phyloP scores from a whole-genome alignment of 2,113 vertebrate species.

The Epinephelus lanceolatus region DNA sequence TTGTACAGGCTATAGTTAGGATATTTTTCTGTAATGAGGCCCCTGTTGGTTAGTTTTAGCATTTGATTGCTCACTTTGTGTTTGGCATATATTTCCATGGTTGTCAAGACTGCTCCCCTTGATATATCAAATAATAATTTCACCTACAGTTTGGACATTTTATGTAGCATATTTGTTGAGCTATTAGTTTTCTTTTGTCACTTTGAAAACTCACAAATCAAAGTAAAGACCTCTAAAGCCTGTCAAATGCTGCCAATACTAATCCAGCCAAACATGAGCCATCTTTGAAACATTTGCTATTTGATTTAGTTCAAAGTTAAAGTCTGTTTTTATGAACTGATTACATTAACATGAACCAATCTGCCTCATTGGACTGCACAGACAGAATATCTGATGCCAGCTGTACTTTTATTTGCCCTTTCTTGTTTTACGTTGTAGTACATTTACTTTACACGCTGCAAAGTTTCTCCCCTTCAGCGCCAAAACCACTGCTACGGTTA shows the following conservation, averaged over 20 bases:
- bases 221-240: neutral
- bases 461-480: neutral
- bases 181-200: accelerated
- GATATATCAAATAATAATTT: neutral
- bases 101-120: neutral
- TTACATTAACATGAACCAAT: neutral
- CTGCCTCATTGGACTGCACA: neutral
- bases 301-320: neutral
- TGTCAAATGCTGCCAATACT: neutral
- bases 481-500: slow-evolving; percentile 13
- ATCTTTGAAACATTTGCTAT: neutral
- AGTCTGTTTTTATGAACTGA: neutral
- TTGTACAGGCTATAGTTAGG: too few species aligned
- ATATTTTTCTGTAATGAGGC: too few species aligned
- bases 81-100: neutral
- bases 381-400: neutral
- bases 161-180: neutral
- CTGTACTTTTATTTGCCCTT: neutral
- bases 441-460: neutral
- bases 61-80: slow-evolving; percentile 1
- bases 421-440: neutral
- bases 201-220: slow-evolving; percentile 8
- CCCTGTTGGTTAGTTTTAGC: neutral
- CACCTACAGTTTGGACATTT: neutral
- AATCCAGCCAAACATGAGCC: neutral